Percentiles rank a stretch among this genome's conserved stretches.
phyloP scores from a whole-genome alignment of 2,113 vertebrate species.

The Vireo altiloquus region DNA sequence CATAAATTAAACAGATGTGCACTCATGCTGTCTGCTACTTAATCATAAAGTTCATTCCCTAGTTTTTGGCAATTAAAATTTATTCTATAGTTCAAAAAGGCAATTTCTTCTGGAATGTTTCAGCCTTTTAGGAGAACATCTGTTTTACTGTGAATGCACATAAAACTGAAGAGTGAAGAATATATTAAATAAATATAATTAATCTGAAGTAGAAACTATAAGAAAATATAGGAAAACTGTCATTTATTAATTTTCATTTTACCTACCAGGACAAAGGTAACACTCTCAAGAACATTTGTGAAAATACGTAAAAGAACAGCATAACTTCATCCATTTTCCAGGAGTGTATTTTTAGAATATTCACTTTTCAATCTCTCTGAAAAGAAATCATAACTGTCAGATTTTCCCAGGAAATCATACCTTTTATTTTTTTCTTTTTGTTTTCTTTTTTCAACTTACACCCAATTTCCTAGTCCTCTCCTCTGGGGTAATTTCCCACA shows the following conservation, averaged over 20 bases:
- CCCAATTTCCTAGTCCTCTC: background rate
- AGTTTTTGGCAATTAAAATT: slow-evolving; percentile 62
- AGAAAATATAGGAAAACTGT: background rate
- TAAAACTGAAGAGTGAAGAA: background rate
- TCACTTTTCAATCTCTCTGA: background rate
- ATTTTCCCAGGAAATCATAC: background rate
- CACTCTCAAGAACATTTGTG: background rate
- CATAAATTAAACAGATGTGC: slow-evolving; percentile 62
- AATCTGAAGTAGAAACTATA: background rate
- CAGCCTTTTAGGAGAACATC: slow-evolving; percentile 21
- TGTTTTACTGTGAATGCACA: background rate
- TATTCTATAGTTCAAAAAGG: slow-evolving; percentile 69
- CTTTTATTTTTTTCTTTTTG: background rate
- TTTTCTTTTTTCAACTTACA: background rate
- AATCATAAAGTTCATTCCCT: slow-evolving; percentile 71
- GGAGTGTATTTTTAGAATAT: background rate
- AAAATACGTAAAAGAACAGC: background rate
- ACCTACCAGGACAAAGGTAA: background rate
- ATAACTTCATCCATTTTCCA: background rate
- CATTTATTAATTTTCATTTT: background rate
- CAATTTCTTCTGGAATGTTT: slow-evolving; percentile 44
- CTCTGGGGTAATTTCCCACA: background rate
- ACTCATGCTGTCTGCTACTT: slow-evolving; percentile 73
- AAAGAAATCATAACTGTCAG: background rate
- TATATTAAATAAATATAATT: background rate